Base-by-base conservation (phyloP, 2,888 invertebrate genomes). In the Drosophila yooni region DNA sequence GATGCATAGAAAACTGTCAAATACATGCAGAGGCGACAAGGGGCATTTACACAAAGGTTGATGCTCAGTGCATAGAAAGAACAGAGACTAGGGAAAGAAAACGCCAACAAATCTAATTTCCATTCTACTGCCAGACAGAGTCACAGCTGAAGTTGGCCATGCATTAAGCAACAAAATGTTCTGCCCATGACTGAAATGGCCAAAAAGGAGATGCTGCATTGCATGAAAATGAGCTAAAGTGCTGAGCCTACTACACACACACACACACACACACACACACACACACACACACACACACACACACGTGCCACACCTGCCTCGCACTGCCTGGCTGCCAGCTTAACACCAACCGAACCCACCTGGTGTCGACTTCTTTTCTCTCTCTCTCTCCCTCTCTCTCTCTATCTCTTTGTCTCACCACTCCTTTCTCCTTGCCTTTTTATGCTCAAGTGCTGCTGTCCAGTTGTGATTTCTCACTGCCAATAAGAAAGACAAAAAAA, bases 191-290 rank as follows among this genome's bases (percentile, higher is more conserved):
- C 38, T 40, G 18, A 74, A 63, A 70, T 70, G 66, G 63, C 63
- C 52, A 58, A 70, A 70, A 65, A 56, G 43, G 31, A 71, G 51
- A 43, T 67, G 75, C 67, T 79, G 79, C 70, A 79, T 64, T 64
- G 77, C 77, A 78, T 78, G 59, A 68, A 79, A 79, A 75, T 78
- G 71, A 78, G 79, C 75, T 75, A 51, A 64, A 71, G 67, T 71
- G 74, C 56, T 50, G 18, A 33, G 40, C 56, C 40, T 46, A 8
- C 15, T 13, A 46, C 21, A 53, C 13, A 25, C 29, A 21, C 31
- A 15, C 52, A 31, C n/a, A 3, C n/a, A 52, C 7, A 25, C 21
- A 34, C 21, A 33, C 21, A 33, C 18, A 38, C 13, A 52, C 21
- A 21, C 21, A 21, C 50, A 50, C 50, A 50, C 67, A 33, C 21